These are phyloP conservation scores for Porites lutea DNA, from an alignment of 64 coral and sea anemone species.

Conservation along the genomic window DNA sequence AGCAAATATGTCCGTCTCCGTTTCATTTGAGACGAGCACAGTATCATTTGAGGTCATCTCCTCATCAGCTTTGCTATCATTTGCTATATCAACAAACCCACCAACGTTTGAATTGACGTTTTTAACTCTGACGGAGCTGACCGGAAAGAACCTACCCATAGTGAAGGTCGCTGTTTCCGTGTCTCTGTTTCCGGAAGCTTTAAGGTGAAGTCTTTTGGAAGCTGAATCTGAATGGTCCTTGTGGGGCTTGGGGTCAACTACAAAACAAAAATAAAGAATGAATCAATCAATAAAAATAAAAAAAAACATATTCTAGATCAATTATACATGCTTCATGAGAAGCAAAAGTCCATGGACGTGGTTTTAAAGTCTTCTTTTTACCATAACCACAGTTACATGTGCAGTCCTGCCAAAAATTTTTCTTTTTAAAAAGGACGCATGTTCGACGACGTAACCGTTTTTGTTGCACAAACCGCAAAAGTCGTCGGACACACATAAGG, in stretches of 20 bases:
- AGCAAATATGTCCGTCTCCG: conserved; percentile 94
- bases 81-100: conserved; percentile 49
- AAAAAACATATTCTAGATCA: too few relatives aligned
- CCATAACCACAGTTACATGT: too few relatives aligned
- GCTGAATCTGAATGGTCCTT: not conserved
- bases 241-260: not conserved
- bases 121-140: not conserved
- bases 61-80: conserved; percentile 73
- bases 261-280: not conserved
- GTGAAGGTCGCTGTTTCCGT: conserved; percentile 34
- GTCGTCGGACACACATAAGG: too few relatives aligned
- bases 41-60: conserved; percentile 99
- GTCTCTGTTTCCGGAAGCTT: not conserved
- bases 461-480: too few relatives aligned
- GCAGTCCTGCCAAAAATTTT: too few relatives aligned
- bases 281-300: too few relatives aligned
- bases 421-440: too few relatives aligned
- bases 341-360: too few relatives aligned
- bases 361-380: too few relatives aligned
- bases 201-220: not conserved
- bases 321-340: too few relatives aligned
- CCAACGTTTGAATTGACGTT: conserved; percentile 19
- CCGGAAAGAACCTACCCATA: conserved; percentile 34
- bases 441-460: too few relatives aligned
- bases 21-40: conserved; percentile 96